Evolutionary conservation across 2,113 vertebrate species (phyloP), one percentile per base, ranked within the genome.

Genomic region (Cyanocitta stelleri): DNA sequence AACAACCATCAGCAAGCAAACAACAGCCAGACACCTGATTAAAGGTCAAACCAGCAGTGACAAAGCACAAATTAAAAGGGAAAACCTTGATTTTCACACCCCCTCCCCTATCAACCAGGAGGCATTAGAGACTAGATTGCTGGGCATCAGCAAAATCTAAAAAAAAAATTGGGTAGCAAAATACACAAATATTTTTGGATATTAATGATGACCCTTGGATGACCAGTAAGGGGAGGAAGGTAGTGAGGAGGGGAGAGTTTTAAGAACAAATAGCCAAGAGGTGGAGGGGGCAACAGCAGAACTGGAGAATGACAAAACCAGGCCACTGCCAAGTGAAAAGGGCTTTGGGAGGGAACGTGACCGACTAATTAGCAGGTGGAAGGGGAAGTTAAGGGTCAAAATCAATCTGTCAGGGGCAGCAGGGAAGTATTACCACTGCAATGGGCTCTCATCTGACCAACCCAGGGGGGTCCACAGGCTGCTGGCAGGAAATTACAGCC

Each of bases 31-130:
- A 33, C 86, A 94, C 90, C 86, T 85, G 93, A 93, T 76, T 90
- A 94, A 89, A 96, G 93, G 90, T 93, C 95, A 95, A 64, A 56
- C 44, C 49, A 87, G 83, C 80, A 69, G 72, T 73, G 91, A 85
- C 76, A 93, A 89, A 93, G 43, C 80, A 89, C 69, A 87, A 82
- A 96, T 95, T 94, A 82, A 96, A 95, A 91, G 66, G 21, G 41
- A 88, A 85, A 68, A 20, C 27, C 8, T 61, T 39, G 76, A 68
- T 75, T 92, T 92, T 89, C 61, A 68, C 51, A 64, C 35, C 56
- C 20, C 27, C 22, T 75, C 9, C 20, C 11, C 43, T 24, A 81
- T 46, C 54, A 95, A 33, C 37, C 62, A 56, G 37, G 3, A 56
- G 35, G 39, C 20, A 61, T 39, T 66, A 90, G 24, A 61, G 51